Base-by-base conservation (phyloP, 2,113 vertebrate species). In the Hyperopisus bebe region DNA sequence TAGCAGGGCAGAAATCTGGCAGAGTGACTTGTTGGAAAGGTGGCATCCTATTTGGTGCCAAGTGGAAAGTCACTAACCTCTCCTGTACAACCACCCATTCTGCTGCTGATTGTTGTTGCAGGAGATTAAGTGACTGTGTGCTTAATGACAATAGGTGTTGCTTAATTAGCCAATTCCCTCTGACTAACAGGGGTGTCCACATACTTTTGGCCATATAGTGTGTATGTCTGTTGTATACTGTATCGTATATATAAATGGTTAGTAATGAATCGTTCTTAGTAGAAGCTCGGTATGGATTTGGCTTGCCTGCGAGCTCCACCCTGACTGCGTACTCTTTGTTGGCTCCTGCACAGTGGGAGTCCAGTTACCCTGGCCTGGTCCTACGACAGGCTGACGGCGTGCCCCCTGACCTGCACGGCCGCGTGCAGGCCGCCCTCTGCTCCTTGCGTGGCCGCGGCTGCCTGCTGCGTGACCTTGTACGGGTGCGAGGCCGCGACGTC, bases 401-500 rank as follows among this genome's bases (percentile, higher is more conserved):
- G 58, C 96, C 98, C 0, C 91, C 93, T 31, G 96, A 96, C 51
- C 95, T 99, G 66, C 98, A 99, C 83, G 91, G 92, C 1, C 94
- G 93, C 2, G 97, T 98, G 13, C 97, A 97, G 86, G 94, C 96
- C 3, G 96, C 97, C 66, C 96, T 99, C 88, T 93, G 96, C 90
- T 94, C 95, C 6, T 93, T 99, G 82, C 94, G 92, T 58, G 93
- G 95, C 11, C 96, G 95, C 0, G 92, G 94, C 91, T 99, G 97
- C 93, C 96, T 89, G 80, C 80, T 84, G 35, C 89, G 89, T 2
- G 89, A 89, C 53, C 89, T 89, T 92, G 97, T 99, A 2, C 96
- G 97, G 31, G 95, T 99, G 91, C 97, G 98, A 39, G 97, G 96
- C 89, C 97, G 97, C 90, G 98, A 99, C 86, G 93, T 98, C 27